Base-by-base conservation (phyloP, 2,797 vertebrate species). In the Antrozous pallidus region DNA sequence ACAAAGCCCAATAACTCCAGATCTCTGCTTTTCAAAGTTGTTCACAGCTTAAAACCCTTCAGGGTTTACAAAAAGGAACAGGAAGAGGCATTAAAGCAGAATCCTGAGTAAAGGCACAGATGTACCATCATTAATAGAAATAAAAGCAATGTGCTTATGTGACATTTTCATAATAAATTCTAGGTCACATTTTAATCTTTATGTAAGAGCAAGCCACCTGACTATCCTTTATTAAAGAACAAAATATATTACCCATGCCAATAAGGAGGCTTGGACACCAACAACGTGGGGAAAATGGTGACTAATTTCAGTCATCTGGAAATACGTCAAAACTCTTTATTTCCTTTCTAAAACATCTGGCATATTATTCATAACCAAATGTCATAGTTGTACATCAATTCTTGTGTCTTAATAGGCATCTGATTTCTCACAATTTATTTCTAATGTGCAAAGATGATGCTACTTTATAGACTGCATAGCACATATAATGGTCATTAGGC, bases 291-390 rank as follows among this genome's bases (percentile, higher is more conserved):
- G 5, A 26, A 83, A 94, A 96, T 45, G 56, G 65, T 83, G 24
- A 18, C 61, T 92, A 65, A 92, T 95, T 95, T 91, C 69, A 71
- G n/a, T 89, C 86, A 79, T 92, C 86, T 88, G 90, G 81, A 95
- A 95, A 85, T 77, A 73, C 33, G 28, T 83, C 95, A 95, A 71
- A 96, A 58, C 16, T 77, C 84, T 85, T 90, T 74, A 38, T 77
- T 81, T 95, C 80, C 80, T 83, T 95, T 90, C 54, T 56, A 67
- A 97, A 95, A 95, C 88, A 96, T 92, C 94, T 95, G 95, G 91
- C 33, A 82, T 54, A 42, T 95, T 73, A 91, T 77, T 82, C 51
- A 82, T 31, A 88, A 65, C n/a, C 38, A 33, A 67, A 14, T 26
- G 74, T 69, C 80, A 91, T 42, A 56, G 28, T 63, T 94, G 79